Evolutionary conservation across 2,888 invertebrate species (phyloP).

Genomic region (Drosophila neonasuta): DNA sequence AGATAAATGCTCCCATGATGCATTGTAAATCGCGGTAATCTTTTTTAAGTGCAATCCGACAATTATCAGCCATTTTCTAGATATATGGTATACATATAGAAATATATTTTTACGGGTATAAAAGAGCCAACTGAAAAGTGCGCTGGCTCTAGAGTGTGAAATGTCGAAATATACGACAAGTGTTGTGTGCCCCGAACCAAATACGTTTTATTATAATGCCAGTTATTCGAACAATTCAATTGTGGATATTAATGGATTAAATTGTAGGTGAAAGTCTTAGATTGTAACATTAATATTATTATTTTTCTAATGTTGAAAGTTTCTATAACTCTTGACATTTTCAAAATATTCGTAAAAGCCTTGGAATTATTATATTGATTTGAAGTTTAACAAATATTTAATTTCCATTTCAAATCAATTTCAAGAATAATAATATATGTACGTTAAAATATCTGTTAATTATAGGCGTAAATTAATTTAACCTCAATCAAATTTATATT

Average conservation of each 20-base stretch:
- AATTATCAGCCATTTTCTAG: neutral
- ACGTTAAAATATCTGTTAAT: too few relatives aligned
- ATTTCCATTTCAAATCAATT: too few relatives aligned
- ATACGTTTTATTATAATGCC: constrained; percentile 48
- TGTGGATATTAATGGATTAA: constrained; percentile 45
- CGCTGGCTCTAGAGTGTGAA: constrained; percentile 20
- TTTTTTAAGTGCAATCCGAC: neutral
- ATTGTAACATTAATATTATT: too few relatives aligned
- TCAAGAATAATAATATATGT: too few relatives aligned
- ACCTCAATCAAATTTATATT: too few relatives aligned
- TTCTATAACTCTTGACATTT: too few relatives aligned
- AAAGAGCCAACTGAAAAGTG: neutral
- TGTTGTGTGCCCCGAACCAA: constrained; percentile 44
- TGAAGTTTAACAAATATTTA: too few relatives aligned
- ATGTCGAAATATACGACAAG: constrained; percentile 53
- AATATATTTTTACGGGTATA: neutral
- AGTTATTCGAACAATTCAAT: constrained; percentile 47
- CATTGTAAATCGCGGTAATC: neutral
- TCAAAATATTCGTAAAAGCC: too few relatives aligned
- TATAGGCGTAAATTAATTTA: too few relatives aligned
- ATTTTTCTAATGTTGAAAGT: too few relatives aligned
- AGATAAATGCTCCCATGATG: constrained; percentile 28
- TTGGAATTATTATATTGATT: too few relatives aligned
- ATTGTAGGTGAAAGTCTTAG: constrained; percentile 31
- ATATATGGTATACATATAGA: neutral